Conservation (phyloP, 2,888 invertebrate genomes). For the Rotaria socialis region DNA sequence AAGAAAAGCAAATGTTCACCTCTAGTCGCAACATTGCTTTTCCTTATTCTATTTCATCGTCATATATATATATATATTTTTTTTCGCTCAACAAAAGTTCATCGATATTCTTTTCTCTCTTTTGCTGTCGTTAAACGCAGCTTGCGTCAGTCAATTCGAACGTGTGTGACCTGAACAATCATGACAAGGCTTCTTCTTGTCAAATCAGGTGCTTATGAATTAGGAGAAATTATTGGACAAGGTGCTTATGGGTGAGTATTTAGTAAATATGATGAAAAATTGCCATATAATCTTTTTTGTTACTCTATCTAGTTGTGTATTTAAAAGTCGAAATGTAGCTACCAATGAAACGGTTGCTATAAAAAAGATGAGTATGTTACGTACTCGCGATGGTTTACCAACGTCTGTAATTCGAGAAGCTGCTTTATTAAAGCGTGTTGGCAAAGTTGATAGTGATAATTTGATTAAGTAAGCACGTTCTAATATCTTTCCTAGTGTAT, state of each 20-base stretch:
- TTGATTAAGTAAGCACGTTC: not conserved
- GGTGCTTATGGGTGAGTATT: conserved; percentile 11
- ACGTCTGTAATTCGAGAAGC: not conserved
- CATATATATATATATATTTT: not conserved
- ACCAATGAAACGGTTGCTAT: conserved; percentile 3
- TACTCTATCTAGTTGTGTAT: not conserved
- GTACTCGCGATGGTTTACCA: conserved; percentile 2
- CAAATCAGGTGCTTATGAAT: not conserved
- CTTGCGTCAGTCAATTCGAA: not conserved
- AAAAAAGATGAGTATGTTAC: not conserved
- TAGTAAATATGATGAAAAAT: too few species aligned
- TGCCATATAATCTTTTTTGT: not conserved
- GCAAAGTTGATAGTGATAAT: not conserved
- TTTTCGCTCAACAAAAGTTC: not conserved
- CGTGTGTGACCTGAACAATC: not conserved
- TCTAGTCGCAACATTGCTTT: not conserved
- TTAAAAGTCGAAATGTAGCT: not conserved
- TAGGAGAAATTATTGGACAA: conserved; percentile 16
- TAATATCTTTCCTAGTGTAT: not conserved
- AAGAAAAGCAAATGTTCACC: not conserved
- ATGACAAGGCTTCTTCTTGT: not conserved
- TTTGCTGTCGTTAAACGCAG: not conserved
- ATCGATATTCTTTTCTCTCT: not conserved
- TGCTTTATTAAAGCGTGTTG: not conserved
- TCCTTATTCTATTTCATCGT: not conserved